Conservation (phyloP, 2,888 invertebrate species). For the Catocala nupta region DNA sequence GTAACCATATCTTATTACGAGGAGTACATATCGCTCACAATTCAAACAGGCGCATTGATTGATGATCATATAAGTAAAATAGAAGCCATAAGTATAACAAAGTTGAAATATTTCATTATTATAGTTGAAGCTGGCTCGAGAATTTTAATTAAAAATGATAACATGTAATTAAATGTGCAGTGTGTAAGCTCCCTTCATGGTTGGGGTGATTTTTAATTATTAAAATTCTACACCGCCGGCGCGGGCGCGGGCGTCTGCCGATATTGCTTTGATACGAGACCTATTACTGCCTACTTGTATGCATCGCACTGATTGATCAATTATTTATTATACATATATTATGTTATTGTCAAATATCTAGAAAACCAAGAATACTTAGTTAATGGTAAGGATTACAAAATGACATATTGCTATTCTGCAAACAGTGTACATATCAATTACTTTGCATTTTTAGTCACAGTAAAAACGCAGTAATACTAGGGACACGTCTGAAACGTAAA, state of each 20-base stretch:
- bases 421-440: neutral
- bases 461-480: too few relatives aligned
- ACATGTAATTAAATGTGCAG: slow-evolving; percentile 73
- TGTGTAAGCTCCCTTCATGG: slow-evolving; percentile 66
- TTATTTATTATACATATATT: slow-evolving; percentile 42
- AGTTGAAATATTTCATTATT: slow-evolving; percentile 59
- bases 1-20: too few relatives aligned
- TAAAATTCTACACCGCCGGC: slow-evolving; percentile 82
- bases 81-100: slow-evolving; percentile 33
- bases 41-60: too few relatives aligned
- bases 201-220: slow-evolving; percentile 86
- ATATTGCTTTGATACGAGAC: slow-evolving; percentile 78
- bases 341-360: slow-evolving; percentile 17
- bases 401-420: too few relatives aligned
- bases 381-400: too few relatives aligned
- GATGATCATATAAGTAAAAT: neutral
- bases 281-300: slow-evolving; percentile 49
- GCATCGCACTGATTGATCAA: slow-evolving; percentile 27
- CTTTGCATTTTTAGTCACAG: too few relatives aligned
- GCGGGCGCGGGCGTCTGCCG: slow-evolving; percentile 67
- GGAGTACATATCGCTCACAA: too few relatives aligned
- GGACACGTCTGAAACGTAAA: too few relatives aligned
- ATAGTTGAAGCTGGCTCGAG: slow-evolving; percentile 63
- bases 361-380: slow-evolving; percentile 17
- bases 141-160: slow-evolving; percentile 84